Percentiles rank a stretch among this genome's conserved stretches.
Evolutionary conservation across 2,888 invertebrate species (phyloP).

Genomic region (Acanthosepion pharaonis): DNA sequence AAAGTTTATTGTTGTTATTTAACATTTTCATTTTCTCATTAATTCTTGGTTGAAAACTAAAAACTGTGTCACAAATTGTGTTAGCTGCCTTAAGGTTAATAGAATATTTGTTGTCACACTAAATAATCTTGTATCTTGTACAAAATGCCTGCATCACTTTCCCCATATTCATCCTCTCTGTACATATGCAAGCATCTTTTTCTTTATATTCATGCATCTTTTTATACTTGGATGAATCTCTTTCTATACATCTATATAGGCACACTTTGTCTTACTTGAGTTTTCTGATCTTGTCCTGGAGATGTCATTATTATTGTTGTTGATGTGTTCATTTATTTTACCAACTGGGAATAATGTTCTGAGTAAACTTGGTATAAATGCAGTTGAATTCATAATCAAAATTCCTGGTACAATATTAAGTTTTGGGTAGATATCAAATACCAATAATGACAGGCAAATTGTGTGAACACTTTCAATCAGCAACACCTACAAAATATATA

Average conservation of each 20-base stretch:
- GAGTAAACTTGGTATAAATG: conserved; percentile 66
- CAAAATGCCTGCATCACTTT: not conserved
- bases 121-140: no score
- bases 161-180: not conserved
- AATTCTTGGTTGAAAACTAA: no score
- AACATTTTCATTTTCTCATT: no score
- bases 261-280: not conserved
- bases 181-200: no score
- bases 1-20: no score
- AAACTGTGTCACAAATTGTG: no score
- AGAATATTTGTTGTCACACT: no score
- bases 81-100: no score
- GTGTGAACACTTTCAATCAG: conserved; percentile 60
- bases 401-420: conserved; percentile 65
- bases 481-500: conserved; percentile 56
- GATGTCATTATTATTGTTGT: not conserved
- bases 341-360: conserved; percentile 56
- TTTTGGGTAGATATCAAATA: conserved; percentile 68
- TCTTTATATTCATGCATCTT: no score
- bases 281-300: no score
- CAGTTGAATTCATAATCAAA: conserved; percentile 64
- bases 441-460: conserved; percentile 67
- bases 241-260: not conserved
- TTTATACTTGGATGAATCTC: not conserved
- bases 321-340: not conserved